A percentile compares a stretch with the other conserved stretches of the same genome.
phyloP scores from a whole-genome alignment of 2,797 vertebrate genomes.

The Cheirogaleus major region DNA sequence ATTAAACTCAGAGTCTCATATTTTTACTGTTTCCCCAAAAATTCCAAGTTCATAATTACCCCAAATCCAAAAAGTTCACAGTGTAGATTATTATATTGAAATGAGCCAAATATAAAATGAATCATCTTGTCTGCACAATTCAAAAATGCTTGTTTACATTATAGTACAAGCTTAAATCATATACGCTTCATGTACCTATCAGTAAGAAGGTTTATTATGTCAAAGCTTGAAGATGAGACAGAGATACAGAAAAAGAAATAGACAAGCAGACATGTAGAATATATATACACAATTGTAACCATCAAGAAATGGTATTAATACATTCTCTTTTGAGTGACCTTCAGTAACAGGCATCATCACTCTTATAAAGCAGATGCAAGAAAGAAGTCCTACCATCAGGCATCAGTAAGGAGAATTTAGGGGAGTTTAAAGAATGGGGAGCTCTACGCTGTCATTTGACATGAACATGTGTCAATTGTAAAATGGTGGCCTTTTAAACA shows the following conservation, averaged over 20 bases:
- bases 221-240: background rate
- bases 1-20: background rate
- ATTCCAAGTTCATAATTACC: background rate
- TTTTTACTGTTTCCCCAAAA: background rate
- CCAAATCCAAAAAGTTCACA: background rate
- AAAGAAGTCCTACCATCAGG: background rate
- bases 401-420: background rate
- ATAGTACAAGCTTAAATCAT: background rate
- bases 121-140: background rate
- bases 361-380: constrained; percentile 19
- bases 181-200: background rate
- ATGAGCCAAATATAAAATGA: background rate
- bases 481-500: background rate
- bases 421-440: background rate
- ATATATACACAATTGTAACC: background rate
- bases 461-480: background rate
- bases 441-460: background rate
- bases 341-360: background rate
- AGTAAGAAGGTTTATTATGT: background rate
- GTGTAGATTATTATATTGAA: background rate
- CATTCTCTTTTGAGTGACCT: background rate
- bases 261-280: background rate
- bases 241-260: background rate
- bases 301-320: background rate
- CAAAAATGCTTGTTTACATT: background rate